phyloP scores from a whole-genome alignment of 2,113 vertebrate genomes.

The Egretta garzetta region DNA sequence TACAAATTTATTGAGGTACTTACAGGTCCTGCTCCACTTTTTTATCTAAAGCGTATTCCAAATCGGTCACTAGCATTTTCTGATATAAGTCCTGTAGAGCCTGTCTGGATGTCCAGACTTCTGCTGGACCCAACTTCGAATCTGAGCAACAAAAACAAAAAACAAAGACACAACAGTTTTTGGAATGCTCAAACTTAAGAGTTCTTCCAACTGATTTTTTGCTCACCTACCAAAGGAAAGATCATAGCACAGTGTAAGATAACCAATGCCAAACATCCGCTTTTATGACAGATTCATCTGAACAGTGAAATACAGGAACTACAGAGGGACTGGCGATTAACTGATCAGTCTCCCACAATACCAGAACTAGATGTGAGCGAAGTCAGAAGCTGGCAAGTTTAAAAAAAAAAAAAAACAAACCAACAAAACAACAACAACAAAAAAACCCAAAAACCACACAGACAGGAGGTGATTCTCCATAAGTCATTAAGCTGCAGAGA shows the following conservation, averaged over 20 bases:
- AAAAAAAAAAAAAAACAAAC: neutral
- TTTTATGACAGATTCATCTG: neutral
- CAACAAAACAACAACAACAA: too few relatives aligned
- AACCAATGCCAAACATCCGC: neutral
- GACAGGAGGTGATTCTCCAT: rapidly evolving
- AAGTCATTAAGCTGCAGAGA: neutral
- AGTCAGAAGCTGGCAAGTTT: neutral
- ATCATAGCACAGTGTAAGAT: neutral
- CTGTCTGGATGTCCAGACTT: constrained; percentile 98
- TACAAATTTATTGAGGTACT: constrained; percentile 65
- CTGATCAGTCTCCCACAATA: neutral
- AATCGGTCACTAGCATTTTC: constrained; percentile 98
- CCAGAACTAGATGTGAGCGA: neutral
- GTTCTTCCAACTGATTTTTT: neutral
- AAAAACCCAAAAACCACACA: neutral
- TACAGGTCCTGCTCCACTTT: constrained; percentile 99
- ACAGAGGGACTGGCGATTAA: neutral
- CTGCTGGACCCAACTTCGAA: constrained; percentile 93
- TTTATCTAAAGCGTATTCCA: constrained; percentile 99
- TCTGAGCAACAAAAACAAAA: constrained; percentile 74
- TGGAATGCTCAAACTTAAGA: neutral
- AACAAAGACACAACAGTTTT: neutral
- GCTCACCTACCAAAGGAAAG: neutral
- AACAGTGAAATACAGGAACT: neutral
- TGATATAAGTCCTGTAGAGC: constrained; percentile 98